Evolutionary conservation across 1,140 invertebrate species (phyloP).

Genomic region (Aphaenogaster floridana): DNA sequence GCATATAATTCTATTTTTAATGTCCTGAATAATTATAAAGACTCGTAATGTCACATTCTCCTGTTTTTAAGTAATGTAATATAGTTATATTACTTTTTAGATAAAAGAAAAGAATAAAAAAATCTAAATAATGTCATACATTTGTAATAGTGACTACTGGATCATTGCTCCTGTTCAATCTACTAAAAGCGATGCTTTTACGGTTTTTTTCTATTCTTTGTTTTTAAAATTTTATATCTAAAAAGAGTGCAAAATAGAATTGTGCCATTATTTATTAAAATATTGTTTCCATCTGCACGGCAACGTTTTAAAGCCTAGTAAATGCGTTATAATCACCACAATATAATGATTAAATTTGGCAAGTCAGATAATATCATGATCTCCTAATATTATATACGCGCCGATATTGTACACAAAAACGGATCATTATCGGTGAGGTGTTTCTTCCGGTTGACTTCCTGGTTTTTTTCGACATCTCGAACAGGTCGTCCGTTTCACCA

Average conservation of each 20-base stretch:
- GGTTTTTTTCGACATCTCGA: not conserved
- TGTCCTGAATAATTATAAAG: not conserved
- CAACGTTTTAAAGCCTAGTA: not conserved
- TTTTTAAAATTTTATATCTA: slow-evolving; percentile 14
- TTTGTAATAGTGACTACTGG: not conserved
- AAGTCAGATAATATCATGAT: not conserved
- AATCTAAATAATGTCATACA: not conserved
- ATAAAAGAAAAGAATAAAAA: not conserved
- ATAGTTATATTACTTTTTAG: not conserved
- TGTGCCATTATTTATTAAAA: not conserved
- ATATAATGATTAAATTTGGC: not conserved
- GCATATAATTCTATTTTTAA: not conserved
- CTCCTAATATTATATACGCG: not conserved
- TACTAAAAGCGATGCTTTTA: not conserved
- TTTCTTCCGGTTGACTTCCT: not conserved
- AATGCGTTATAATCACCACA: not conserved
- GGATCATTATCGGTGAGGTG: not conserved
- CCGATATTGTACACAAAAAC: not conserved
- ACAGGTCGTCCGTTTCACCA: not conserved
- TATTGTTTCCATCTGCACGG: not conserved
- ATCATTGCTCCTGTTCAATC: not conserved
- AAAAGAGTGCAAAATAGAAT: slow-evolving; percentile 7
- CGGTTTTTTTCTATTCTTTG: not conserved
- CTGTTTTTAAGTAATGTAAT: not conserved
- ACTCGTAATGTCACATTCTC: not conserved